phyloP scores from a whole-genome alignment of 2,113 vertebrate species.

The Callaeas wilsoni region DNA sequence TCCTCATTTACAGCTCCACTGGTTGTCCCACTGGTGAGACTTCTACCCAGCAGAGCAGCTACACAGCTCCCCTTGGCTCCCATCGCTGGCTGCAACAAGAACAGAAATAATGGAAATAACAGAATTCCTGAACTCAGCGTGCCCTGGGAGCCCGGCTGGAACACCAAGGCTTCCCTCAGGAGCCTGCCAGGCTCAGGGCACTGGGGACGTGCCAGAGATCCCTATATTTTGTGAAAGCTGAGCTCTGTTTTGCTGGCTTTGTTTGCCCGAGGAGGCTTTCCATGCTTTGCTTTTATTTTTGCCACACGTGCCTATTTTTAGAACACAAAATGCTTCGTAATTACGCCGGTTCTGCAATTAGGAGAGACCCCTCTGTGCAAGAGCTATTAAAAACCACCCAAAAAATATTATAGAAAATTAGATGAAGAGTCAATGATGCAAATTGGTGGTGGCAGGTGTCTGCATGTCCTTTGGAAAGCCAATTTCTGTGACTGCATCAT shows the following conservation, averaged over 20 bases:
- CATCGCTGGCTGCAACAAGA: neutral
- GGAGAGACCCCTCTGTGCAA: neutral
- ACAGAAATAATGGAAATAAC: neutral
- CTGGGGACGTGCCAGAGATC: neutral
- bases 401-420: neutral
- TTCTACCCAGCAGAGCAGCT: neutral
- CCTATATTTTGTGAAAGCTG: neutral
- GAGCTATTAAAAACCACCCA: neutral
- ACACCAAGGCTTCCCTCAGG: neutral
- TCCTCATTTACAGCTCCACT: neutral
- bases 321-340: neutral
- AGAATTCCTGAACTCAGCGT: neutral
- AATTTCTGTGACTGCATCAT: neutral
- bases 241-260: conserved; percentile 22
- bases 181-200: conserved; percentile 14
- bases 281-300: neutral
- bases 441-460: conserved; percentile 47
- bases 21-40: neutral
- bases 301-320: neutral
- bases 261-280: neutral
- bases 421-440: neutral
- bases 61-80: neutral
- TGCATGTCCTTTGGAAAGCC: conserved; percentile 24
- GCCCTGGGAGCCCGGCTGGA: neutral
- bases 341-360: neutral